Base-by-base conservation (phyloP, 2,888 invertebrate species). In the Diarsia dahlii region DNA sequence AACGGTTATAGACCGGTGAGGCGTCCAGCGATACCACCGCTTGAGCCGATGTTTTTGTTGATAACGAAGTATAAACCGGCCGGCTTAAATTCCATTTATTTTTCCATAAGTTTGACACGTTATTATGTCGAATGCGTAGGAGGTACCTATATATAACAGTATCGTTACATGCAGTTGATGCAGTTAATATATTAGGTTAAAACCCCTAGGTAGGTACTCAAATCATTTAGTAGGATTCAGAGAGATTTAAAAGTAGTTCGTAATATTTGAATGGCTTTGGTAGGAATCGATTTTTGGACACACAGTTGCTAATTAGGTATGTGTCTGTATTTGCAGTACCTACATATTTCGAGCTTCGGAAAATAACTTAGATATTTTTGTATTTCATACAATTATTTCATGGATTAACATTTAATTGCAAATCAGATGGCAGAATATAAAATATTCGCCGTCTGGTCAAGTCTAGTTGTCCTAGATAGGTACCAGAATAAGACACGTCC, bases 21-120 rank as follows among this genome's bases (percentile, higher is more conserved):
- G 20, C 46, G 54, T 39, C 34, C 12, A 15, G 46, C 34, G 52
- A 48, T 23, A 78, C 3, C 46, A 46, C 45, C 34, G 78, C 10
- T 34, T 23, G 15, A 15, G 58, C n/a, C 79, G 23, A 20, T 46
- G 20, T 69, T 78, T 79, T 46, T 48, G 20, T 56, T 63, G 73
- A 76, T 72, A 79, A 52, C 3, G 48, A 20, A 39, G 34, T 39
- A 46, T 50, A 34, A 46, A 20, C 52, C 20, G 8, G 23, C 23
- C 20, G 39, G 18, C 18, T 46, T 79, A 18, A 56, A 48, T 54
- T 23, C 23, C 20, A 48, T 69, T 46, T 78, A 8, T 34, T 68
- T 23, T 46, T 78, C 28, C 28, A 4, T 52, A 46, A 12, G 6
- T 54, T 76, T 54, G 34, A 46, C 39, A 28, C 15, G 45, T 45